Base-by-base conservation (phyloP, 2,113 vertebrate species). In the Corythornis vintsioides region DNA sequence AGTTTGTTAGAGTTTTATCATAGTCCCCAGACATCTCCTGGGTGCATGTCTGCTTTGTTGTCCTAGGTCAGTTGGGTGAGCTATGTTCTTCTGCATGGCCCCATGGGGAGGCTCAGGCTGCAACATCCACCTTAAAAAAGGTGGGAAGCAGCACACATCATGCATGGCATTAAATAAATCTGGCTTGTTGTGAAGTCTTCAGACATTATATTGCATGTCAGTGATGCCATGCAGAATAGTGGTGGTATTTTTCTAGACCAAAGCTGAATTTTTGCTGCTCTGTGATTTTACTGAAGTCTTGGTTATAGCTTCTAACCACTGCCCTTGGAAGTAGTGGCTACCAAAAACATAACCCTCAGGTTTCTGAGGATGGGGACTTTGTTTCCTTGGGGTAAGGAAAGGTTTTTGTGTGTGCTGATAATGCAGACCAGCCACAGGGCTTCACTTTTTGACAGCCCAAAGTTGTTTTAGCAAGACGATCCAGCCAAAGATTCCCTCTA, bases 11-110 rank as follows among this genome's bases (percentile, higher is more conserved):
- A n/a, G 81, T 77, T 69, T 66, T 71, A 26, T 57, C 43, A 18
- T 25, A n/a, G 7, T 38, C 28, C 26, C 12, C 0, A 3, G 47
- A 18, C 2, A 1, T 53, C 19, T 72, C 47, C 43, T 57, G 33
- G 60, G 26, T 8, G 0, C 0, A 2, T 16, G 15, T 14, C 72
- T 77, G 21, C 57, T 80, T 67, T 66, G 9, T 55, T 80, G 33
- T 56, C 21, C 21, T 53, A 15, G 7, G 4, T 83, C 40, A 21
- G 20, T 1, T 76, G 52, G 10, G 28, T 63, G 53, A 72, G 15
- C 15, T 61, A 28, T 56, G 22, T 25, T 89, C 38, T 83, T 45
- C 43, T 86, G 60, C 48, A 3, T 5, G 25, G 33, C 31, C 7
- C 17, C 25, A 2, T 9, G 38, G 13, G 28, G 53, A 59, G 31